Evolutionary conservation across 2,113 vertebrate genomes (phyloP).

Genomic region (Scartelaos histophorus): DNA sequence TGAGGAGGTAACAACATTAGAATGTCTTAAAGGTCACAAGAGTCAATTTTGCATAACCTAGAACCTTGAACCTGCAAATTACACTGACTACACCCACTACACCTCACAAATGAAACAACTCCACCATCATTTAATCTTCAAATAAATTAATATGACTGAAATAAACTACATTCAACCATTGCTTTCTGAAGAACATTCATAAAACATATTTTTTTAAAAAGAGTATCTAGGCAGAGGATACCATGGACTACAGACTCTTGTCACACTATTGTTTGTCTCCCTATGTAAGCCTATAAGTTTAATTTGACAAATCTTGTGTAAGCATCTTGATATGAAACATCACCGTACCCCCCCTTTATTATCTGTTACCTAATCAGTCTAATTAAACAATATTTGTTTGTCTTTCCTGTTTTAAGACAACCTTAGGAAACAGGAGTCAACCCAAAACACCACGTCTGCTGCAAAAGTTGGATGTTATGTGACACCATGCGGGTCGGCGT

Average conservation of each 20-base stretch:
- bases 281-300: no score
- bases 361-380: neutral
- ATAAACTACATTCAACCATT: neutral
- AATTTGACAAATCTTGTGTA: neutral
- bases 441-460: neutral
- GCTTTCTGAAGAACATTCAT: neutral
- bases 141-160: neutral
- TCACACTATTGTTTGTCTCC: neutral
- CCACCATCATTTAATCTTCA: neutral
- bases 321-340: neutral
- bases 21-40: no score
- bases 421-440: neutral
- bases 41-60: no score
- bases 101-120: neutral
- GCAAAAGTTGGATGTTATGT: neutral
- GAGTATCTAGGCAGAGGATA: neutral
- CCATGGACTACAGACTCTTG: neutral
- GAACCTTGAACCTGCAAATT: neutral
- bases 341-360: neutral
- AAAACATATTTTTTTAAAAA: neutral
- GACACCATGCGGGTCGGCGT: conserved; percentile 21
- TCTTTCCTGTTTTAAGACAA: neutral
- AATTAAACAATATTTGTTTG: neutral
- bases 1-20: no score
- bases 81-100: neutral